These are phyloP conservation scores for Girardinichthys multiradiatus DNA, from an alignment of 2,113 vertebrate species.

Conservation along the genomic window DNA sequence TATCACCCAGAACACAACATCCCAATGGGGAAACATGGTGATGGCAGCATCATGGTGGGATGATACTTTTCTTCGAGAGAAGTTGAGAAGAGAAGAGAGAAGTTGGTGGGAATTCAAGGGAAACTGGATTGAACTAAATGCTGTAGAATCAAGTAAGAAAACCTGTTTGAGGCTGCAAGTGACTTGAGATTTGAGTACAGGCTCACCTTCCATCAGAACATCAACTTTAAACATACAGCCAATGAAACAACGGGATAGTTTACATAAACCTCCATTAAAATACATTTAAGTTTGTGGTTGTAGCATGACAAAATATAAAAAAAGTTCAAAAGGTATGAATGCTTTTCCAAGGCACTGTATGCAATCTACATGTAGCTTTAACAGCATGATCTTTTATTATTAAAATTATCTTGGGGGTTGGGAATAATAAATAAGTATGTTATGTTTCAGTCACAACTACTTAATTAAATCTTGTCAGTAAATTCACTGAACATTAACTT, in stretches of 20 bases:
- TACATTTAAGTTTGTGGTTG: background rate
- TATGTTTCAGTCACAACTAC: background rate
- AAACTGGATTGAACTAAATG: background rate
- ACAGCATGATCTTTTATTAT: background rate
- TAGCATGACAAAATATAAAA: background rate
- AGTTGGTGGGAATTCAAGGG: background rate
- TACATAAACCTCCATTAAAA: background rate
- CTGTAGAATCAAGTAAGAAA: background rate
- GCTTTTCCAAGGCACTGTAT: background rate
- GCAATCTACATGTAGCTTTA: background rate
- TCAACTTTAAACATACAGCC: background rate
- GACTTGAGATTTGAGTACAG: background rate
- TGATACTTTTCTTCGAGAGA: background rate
- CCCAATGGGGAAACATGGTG: background rate
- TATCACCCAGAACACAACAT: too few species aligned
- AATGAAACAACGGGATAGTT: background rate
- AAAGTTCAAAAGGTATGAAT: background rate
- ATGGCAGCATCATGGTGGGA: background rate
- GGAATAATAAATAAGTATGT: background rate
- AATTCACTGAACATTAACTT: background rate
- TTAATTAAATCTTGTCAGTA: conserved; percentile 6
- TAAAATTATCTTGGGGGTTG: too few species aligned
- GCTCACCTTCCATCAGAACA: background rate
- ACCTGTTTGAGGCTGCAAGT: background rate
- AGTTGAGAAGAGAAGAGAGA: too few species aligned